These are phyloP conservation scores for Eucera pruinosa DNA, from an alignment of 2,888 invertebrate species.

Conservation along the genomic window DNA sequence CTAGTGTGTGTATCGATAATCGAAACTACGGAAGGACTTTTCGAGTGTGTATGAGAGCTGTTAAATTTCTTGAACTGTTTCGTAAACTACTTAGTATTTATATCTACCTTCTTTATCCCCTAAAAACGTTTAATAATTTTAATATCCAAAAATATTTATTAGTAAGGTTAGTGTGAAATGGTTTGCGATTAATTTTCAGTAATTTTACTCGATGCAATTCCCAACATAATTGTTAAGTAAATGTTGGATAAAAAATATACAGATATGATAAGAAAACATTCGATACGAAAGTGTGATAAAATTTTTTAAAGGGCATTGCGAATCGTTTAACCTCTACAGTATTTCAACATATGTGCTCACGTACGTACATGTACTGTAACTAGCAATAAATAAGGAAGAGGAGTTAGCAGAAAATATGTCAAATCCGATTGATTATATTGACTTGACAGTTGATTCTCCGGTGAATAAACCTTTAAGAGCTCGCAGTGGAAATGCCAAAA, in stretches of 20 bases:
- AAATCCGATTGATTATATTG: conserved; percentile 63
- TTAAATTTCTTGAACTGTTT: not conserved
- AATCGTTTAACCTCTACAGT: not conserved
- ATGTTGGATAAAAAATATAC: too few relatives aligned
- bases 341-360: too few relatives aligned
- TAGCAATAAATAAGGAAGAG: not conserved
- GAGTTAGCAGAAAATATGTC: conserved; percentile 14
- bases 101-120: not conserved
- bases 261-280: not conserved
- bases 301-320: not conserved
- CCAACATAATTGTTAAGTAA: too few relatives aligned
- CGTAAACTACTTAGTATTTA: not conserved
- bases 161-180: conserved; percentile 5
- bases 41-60: not conserved
- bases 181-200: not conserved
- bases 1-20: conserved; percentile 13
- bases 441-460: conserved; percentile 68
- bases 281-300: not conserved
- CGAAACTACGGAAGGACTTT: conserved; percentile 3
- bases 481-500: not conserved
- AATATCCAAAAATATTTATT: not conserved
- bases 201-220: not conserved
- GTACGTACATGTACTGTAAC: not conserved
- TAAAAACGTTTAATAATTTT: not conserved
- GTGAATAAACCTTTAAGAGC: conserved; percentile 11